A percentile compares a stretch with the other conserved stretches of the same genome.
These are phyloP conservation scores for Eurosta solidaginis DNA, from an alignment of 1,140 invertebrate genomes.

Conservation along the genomic window DNA sequence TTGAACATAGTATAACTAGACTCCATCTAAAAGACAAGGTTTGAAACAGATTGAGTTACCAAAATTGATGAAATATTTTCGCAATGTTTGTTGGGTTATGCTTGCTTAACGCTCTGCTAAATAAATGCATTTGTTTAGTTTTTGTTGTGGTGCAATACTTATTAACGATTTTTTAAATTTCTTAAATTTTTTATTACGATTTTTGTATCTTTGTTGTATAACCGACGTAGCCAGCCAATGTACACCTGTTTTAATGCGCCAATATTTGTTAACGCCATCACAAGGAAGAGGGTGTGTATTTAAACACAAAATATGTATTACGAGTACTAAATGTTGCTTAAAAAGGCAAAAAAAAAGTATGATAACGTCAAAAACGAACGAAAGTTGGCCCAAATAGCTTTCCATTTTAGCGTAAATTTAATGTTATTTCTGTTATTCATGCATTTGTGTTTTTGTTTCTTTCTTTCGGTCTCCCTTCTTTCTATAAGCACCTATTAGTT, in stretches of 20 bases:
- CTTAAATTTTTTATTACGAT: background rate
- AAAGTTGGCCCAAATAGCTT: background rate
- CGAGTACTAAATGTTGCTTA: background rate
- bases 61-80: too few species aligned
- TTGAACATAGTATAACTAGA: too few species aligned
- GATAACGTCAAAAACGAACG: background rate
- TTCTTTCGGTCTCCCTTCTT: background rate
- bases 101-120: slow-evolving; percentile 13
- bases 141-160: background rate
- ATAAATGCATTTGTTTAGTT: background rate
- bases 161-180: background rate
- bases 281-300: background rate
- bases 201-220: background rate
- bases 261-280: background rate
- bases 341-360: background rate
- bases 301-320: background rate
- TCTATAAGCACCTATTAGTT: background rate
- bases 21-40: too few species aligned
- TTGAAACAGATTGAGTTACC: too few species aligned
- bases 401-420: background rate
- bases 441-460: background rate
- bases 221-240: background rate
- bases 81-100: too few species aligned
- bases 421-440: background rate
- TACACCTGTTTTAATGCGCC: background rate